These are phyloP conservation scores for Haplotaxodon microlepis DNA, from an alignment of 2,113 vertebrate genomes.

Conservation along the genomic window DNA sequence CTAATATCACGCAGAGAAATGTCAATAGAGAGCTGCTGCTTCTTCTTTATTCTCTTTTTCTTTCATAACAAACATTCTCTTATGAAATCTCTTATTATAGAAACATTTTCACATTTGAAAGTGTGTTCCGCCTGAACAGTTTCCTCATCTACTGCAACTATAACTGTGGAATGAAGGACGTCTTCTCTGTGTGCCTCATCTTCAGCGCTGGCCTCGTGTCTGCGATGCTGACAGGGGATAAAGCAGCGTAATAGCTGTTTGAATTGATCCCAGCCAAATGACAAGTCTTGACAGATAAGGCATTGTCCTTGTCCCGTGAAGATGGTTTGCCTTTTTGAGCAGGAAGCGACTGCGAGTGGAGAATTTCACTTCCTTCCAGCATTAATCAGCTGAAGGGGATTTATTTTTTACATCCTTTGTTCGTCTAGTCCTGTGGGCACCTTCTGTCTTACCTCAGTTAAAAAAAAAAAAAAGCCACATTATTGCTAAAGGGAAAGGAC, in stretches of 20 bases:
- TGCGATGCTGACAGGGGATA: conserved; percentile 17
- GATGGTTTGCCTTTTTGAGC: conserved; percentile 38
- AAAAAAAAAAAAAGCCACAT: neutral
- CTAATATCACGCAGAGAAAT: neutral
- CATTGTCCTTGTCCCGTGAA: conserved; percentile 21
- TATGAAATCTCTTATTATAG: neutral
- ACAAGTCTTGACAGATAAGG: conserved; percentile 30
- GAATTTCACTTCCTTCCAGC: conserved; percentile 36
- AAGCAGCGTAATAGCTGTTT: conserved; percentile 10
- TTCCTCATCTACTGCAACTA: neutral
- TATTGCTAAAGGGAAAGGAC: neutral
- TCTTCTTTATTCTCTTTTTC: neutral
- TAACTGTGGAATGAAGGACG: neutral
- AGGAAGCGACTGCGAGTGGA: conserved; percentile 21
- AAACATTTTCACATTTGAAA: neutral
- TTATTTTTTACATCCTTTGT: conserved; percentile 35
- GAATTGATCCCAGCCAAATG: conserved; percentile 38
- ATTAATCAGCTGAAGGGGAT: conserved; percentile 46
- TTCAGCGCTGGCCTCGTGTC: neutral
- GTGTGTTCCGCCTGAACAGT: neutral
- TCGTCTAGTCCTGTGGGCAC: neutral
- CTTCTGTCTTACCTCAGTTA: neutral
- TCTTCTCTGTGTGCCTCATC: neutral
- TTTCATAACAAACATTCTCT: neutral
- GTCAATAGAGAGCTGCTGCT: neutral